Evolutionary conservation across 1,140 invertebrate species (phyloP), one percentile per base, ranked within the genome.

Genomic region (Pseudobourletiella spinata): DNA sequence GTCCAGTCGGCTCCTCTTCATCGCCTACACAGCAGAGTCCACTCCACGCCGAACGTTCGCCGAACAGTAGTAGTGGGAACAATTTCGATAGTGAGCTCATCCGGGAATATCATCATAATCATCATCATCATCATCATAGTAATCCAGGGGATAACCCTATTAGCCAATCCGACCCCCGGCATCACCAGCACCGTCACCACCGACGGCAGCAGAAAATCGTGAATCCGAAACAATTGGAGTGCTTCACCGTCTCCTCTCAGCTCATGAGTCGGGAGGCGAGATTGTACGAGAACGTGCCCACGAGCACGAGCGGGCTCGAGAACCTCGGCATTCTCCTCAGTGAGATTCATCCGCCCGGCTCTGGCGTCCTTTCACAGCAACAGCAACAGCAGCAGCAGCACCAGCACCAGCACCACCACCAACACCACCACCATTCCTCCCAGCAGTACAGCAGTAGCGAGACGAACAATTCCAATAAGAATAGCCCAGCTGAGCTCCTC

Each of bases 271-370:
- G 67, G 14, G 67, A 68, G 39, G 61, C 67, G 11, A 50, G 63
- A 18, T 26, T 69, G 25, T 69, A 69, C 43, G 67, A 69, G 50
- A 69, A 69, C 48, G 61, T 69, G 3, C 67, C 67, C 11, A 59
- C 51, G 1, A 63, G 50, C 2, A 43, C 62, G n/a, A 43, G 55
- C n/a, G 66, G 56, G 14, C 35, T 68, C 18, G 58, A 64, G 32
- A 59, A 60, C 24, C 35, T 64, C 6, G 65, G 58, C n/a, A 57
- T 61, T n/a, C 39, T 67, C 15, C 54, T 67, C 3, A 48, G 35
- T 51, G 61, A 63, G 35, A 62, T 29, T 15, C 59, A 44, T 20
- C 28, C 50, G 11, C 3, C 14, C 6, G 44, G 44, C 6, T 48
- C 44, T 6, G 6, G 4, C 44, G 22, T 8, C 18, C 8, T 6